Percentiles rank a stretch among this genome's conserved stretches.
Evolutionary conservation across 2,113 vertebrate genomes (phyloP).

Genomic region (Megaleporinus macrocephalus): DNA sequence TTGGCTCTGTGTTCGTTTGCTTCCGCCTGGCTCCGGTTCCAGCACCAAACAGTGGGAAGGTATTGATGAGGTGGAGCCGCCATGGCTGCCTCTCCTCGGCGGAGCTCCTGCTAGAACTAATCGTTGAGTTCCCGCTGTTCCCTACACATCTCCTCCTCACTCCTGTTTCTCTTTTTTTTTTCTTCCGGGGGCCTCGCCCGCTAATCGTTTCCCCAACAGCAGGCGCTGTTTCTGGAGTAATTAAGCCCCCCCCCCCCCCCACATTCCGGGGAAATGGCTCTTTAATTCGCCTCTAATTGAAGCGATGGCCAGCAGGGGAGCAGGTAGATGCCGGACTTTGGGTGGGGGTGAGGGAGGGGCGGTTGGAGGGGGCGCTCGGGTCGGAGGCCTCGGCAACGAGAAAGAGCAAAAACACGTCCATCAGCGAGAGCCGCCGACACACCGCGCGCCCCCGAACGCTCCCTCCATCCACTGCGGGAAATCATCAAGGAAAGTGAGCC

Average conservation of each 20-base stretch:
- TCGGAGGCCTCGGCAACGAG: background rate
- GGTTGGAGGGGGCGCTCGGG: background rate
- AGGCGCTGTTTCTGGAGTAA: constrained; percentile 69
- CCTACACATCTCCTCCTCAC: background rate
- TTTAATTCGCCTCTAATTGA: constrained; percentile 79
- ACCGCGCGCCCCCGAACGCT: background rate
- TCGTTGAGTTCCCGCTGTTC: constrained; percentile 21
- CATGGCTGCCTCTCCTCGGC: constrained; percentile 11
- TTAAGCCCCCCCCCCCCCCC: constrained; percentile 69
- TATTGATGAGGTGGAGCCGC: constrained; percentile 35
- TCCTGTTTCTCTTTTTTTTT: constrained; percentile 19
- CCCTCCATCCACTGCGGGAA: constrained; percentile 15
- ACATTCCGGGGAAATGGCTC: constrained; percentile 66
- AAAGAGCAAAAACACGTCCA: constrained; percentile 35
- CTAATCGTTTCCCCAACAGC: constrained; percentile 73
- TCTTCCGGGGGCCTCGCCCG: constrained; percentile 55
- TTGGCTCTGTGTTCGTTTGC: background rate
- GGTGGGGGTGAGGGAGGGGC: constrained; percentile 18
- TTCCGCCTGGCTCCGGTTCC: constrained; percentile 7
- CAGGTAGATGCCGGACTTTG: constrained; percentile 45
- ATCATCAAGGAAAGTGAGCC: constrained; percentile 41
- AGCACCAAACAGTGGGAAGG: constrained; percentile 29
- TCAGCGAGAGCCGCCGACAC: constrained; percentile 47
- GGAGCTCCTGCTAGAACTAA: constrained; percentile 28
- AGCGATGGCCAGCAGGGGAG: constrained; percentile 62